Percentiles rank a stretch among this genome's conserved stretches.
phyloP scores from a whole-genome alignment of 2,888 invertebrate species.

The Amiota communis region DNA sequence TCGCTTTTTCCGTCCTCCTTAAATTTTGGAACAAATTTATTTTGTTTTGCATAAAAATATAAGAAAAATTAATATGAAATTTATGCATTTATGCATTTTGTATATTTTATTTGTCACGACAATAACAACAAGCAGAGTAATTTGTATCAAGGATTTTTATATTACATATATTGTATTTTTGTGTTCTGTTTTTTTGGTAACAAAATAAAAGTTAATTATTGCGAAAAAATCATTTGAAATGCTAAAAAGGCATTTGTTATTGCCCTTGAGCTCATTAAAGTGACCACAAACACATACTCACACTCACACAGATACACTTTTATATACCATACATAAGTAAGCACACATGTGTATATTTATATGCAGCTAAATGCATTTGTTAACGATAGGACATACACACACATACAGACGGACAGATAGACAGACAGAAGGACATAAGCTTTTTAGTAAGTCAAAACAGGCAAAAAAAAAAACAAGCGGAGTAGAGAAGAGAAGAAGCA shows the following conservation, averaged over 20 bases:
- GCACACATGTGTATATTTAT: no score
- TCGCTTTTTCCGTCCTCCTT: no score
- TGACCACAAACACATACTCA: slow-evolving; percentile 18
- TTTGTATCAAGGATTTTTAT: neutral
- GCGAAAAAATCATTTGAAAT: slow-evolving; percentile 48
- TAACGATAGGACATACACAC: neutral
- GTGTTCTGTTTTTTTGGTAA: neutral
- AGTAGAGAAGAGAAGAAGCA: neutral
- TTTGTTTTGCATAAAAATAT: no score
- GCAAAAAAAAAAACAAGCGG: slow-evolving; percentile 15
- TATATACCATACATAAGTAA: neutral
- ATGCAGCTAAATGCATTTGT: slow-evolving; percentile 11
- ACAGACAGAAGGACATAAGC: slow-evolving; percentile 18
- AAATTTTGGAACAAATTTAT: no score
- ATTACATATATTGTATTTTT: neutral
- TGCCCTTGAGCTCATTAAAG: slow-evolving; percentile 54
- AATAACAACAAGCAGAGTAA: no score
- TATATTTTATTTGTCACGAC: neutral
- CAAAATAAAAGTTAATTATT: slow-evolving; percentile 24
- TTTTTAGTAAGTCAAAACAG: slow-evolving; percentile 14
- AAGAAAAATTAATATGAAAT: no score
- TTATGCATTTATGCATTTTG: neutral
- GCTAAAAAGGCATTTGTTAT: slow-evolving; percentile 42
- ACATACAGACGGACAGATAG: slow-evolving; percentile 33
- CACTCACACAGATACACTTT: neutral